Conservation (phyloP, 2,797 vertebrate species). For the Staurois parvus region DNA sequence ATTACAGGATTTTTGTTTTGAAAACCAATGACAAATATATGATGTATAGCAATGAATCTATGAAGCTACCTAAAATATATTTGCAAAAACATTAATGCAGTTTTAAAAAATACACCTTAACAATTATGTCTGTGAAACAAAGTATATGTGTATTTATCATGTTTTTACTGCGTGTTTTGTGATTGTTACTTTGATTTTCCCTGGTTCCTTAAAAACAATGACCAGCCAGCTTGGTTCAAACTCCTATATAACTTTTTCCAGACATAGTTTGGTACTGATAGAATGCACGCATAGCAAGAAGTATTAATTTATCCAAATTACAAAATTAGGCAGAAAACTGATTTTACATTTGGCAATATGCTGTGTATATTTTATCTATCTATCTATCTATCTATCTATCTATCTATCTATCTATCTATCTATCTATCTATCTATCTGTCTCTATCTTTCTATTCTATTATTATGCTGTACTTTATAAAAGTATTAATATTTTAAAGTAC, state of each 20-base stretch:
- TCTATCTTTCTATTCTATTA: no score
- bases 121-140: not conserved
- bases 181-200: no score
- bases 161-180: not conserved
- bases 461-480: no score
- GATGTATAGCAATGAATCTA: no score
- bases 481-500: no score
- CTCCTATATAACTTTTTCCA: not conserved
- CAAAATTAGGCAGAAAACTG: not conserved
- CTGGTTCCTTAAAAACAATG: not conserved
- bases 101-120: no score
- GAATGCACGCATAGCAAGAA: not conserved
- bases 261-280: not conserved
- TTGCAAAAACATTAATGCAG: no score
- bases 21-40: no score
- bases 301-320: not conserved
- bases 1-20: no score
- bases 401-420: slow-evolving; percentile 1
- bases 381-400: not conserved
- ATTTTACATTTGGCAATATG: not conserved
- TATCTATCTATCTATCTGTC: not conserved
- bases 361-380: not conserved
- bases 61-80: no score
- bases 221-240: not conserved
- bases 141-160: not conserved